Percentiles rank a stretch among this genome's conserved stretches.
These are phyloP conservation scores for Semicossyphus pulcher DNA, from an alignment of 2,113 vertebrate genomes.

Conservation along the genomic window DNA sequence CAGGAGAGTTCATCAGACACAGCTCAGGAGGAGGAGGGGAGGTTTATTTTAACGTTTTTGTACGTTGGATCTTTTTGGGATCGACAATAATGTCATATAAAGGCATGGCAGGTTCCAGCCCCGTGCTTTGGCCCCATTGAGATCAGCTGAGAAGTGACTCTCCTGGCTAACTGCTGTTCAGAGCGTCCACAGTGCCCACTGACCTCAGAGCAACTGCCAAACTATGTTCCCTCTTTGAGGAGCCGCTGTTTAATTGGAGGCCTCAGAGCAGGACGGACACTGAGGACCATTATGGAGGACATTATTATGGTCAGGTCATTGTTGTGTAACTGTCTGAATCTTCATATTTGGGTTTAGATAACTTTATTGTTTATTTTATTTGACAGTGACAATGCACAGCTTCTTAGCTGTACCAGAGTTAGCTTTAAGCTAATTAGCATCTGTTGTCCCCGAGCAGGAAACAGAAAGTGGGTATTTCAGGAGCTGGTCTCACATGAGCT, in stretches of 20 bases:
- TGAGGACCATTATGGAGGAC: conserved; percentile 21
- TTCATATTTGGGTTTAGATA: not conserved
- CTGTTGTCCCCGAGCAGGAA: no score
- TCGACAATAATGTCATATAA: not conserved
- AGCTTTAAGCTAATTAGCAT: no score
- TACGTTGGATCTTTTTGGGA: no score
- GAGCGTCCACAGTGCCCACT: conserved; percentile 1
- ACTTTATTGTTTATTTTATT: no score
- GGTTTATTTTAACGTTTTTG: no score
- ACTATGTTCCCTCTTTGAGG: conserved; percentile 36
- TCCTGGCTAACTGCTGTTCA: not conserved
- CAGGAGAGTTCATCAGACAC: no score
- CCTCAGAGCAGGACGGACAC: conserved; percentile 10
- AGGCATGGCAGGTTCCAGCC: not conserved
- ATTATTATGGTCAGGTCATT: conserved; percentile 10
- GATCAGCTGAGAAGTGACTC: not conserved
- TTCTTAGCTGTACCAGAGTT: no score
- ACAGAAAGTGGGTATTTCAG: not conserved
- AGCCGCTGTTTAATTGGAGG: conserved; percentile 42
- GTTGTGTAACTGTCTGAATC: conserved; percentile 2
- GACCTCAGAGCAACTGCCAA: not conserved
- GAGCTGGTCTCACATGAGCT: not conserved
- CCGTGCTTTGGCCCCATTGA: not conserved
- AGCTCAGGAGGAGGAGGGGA: no score
- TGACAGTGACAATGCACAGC: no score